Base-by-base conservation (phyloP, 2,888 invertebrate genomes). In the Lasioglossum lativentre region DNA sequence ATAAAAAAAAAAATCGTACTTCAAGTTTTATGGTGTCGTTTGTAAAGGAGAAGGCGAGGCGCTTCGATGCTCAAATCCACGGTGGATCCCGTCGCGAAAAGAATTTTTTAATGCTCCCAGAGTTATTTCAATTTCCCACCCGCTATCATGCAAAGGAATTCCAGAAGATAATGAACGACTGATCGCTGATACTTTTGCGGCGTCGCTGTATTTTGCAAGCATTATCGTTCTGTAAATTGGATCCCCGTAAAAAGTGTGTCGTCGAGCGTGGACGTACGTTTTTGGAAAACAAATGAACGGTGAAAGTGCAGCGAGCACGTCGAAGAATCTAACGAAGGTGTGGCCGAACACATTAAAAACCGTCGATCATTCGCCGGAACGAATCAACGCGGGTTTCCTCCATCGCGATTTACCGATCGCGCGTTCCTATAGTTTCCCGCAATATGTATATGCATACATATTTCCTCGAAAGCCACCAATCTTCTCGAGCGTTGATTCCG, bases 231-330 rank as follows among this genome's bases (percentile, higher is more conserved):
- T n/a, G 47, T 72, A 70, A 78, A 80, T 73, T 72, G 47, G 59
- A 30, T 40, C 59, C 47, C 78, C 59, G 68, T 88, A 59, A 81
- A 91, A 90, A 90, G 90, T 90, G 71, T 90, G 91, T 78, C 90
- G 86, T 81, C 71, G 83, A 81, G 47, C 68, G 56, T 56, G 82
- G 59, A 78, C 78, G 85, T 79, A 90, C 90, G 92, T 92, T 91
- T 92, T 91, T 74, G 81, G 90, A 91, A 91, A 91, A 91, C 88
- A 90, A 92, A 92, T 90, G 92, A 92, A 75, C 86, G 83, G 92
- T 86, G 92, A 91, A 92, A 92, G 91, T 91, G 90, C 89, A 90
- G 73, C 73, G 70, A 45, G 76, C 59, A 72, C 59, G 81, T 85
- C 70, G 74, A 86, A 88, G 88, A 91, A 88, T 88, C 92, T 91